Evolutionary conservation across 1,140 invertebrate genomes (phyloP).

Genomic region (Chironomus tepperi): DNA sequence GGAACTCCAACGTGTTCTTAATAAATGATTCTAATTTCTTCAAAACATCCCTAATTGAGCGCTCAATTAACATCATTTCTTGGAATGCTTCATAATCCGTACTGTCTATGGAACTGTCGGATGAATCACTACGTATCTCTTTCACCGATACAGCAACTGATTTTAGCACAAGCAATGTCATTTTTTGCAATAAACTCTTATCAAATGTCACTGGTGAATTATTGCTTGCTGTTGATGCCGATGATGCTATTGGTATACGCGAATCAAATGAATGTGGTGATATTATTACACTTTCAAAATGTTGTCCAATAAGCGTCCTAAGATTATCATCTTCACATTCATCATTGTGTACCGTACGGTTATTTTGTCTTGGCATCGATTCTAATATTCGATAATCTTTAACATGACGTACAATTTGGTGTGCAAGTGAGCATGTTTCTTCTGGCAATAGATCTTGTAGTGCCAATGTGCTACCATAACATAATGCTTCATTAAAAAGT

Average conservation of each 20-base stretch:
- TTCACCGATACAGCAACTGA: constrained; percentile 83
- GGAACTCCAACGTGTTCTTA: constrained; percentile 70
- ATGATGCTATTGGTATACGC: constrained; percentile 28
- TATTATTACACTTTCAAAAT: constrained; percentile 19
- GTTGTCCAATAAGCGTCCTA: constrained; percentile 28
- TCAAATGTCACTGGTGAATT: constrained; percentile 46
- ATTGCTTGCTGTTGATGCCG: constrained; percentile 34
- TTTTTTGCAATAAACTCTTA: constrained; percentile 70
- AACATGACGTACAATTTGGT: constrained; percentile 71
- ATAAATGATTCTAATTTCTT: constrained; percentile 73
- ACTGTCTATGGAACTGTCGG: constrained; percentile 69
- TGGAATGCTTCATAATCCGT: constrained; percentile 77
- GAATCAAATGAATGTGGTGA: constrained; percentile 26
- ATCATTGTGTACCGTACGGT: neutral
- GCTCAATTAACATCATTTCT: constrained; percentile 79
- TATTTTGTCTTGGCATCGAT: constrained; percentile 41
- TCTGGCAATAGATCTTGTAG: constrained; percentile 77
- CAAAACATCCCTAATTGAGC: constrained; percentile 72
- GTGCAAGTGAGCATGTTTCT: constrained; percentile 74
- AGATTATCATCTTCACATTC: constrained; percentile 35
- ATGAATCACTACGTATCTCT: constrained; percentile 76
- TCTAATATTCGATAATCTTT: constrained; percentile 74
- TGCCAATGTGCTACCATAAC: constrained; percentile 80
- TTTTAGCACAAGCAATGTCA: constrained; percentile 75
- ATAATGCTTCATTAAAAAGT: constrained; percentile 79